These are phyloP conservation scores for Hetaerina americana DNA, from an alignment of 1,140 invertebrate genomes.

Conservation along the genomic window DNA sequence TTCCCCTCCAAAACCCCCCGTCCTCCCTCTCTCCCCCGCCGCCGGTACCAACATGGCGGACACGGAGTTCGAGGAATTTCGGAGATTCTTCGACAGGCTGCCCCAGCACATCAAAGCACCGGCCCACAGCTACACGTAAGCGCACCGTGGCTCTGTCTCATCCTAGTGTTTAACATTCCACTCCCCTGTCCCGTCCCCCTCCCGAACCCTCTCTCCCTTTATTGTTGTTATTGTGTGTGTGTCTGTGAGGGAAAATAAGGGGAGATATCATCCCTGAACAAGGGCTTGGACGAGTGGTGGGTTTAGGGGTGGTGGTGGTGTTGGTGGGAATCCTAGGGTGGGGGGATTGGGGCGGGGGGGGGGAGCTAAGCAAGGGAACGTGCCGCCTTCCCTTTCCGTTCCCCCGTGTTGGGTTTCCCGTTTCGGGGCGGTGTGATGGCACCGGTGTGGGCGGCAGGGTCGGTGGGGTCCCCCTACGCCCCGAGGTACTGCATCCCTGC, in stretches of 20 bases:
- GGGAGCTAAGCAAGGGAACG: no score
- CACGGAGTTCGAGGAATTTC: slow-evolving; percentile 84
- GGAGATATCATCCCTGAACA: no score
- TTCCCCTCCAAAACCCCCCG: no score
- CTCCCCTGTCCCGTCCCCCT: neutral
- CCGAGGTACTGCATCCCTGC: slow-evolving; percentile 27
- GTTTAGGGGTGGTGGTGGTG: no score
- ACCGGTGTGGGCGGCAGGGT: neutral
- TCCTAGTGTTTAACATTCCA: neutral
- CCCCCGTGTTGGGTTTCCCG: slow-evolving; percentile 32
- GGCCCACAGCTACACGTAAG: slow-evolving; percentile 49
- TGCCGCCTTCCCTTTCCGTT: slow-evolving; percentile 30
- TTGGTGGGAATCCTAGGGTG: no score
- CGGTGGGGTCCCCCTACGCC: neutral
- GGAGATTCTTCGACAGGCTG: slow-evolving; percentile 66
- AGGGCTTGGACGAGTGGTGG: no score
- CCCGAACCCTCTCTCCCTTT: neutral
- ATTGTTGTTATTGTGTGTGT: neutral
- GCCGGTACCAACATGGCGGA: slow-evolving; percentile 57
- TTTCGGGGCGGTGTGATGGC: slow-evolving; percentile 12
- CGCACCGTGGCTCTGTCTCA: slow-evolving; percentile 23
- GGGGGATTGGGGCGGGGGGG: no score
- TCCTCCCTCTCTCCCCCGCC: neutral
- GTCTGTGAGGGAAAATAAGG: slow-evolving; percentile 29
- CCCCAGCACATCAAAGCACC: slow-evolving; percentile 65